Conservation (phyloP, 2,888 invertebrate genomes). For the Norana najaformis region DNA sequence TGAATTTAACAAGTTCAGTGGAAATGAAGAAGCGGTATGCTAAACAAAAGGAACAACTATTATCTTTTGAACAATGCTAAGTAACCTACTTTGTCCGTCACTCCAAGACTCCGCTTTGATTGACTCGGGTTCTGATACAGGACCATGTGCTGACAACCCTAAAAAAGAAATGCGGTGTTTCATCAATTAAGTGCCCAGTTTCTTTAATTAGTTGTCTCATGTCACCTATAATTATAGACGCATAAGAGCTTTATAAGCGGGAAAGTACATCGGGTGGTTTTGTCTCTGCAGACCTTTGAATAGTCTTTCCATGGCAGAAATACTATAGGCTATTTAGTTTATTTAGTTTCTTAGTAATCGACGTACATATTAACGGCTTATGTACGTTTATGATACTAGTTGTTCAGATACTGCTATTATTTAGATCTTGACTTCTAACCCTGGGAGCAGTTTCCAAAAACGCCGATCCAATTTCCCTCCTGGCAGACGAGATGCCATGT, state of each 20-base stretch:
- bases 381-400: background rate
- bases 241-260: no score
- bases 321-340: no score
- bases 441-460: conserved; percentile 33
- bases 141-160: background rate
- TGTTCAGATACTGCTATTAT: background rate
- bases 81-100: background rate
- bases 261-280: no score
- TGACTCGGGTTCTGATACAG: background rate
- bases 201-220: background rate
- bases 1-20: background rate
- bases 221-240: no score
- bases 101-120: background rate
- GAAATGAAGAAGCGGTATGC: background rate
- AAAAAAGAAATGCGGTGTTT: background rate
- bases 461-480: conserved; percentile 13
- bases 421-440: background rate
- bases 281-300: no score
- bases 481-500: conserved; percentile 1
- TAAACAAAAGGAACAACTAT: background rate
- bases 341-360: no score
- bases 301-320: no score
- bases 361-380: background rate
- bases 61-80: background rate
- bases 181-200: no score